Evolutionary conservation across 2,113 vertebrate species (phyloP).

Genomic region (Lepisosteus osseus): DNA sequence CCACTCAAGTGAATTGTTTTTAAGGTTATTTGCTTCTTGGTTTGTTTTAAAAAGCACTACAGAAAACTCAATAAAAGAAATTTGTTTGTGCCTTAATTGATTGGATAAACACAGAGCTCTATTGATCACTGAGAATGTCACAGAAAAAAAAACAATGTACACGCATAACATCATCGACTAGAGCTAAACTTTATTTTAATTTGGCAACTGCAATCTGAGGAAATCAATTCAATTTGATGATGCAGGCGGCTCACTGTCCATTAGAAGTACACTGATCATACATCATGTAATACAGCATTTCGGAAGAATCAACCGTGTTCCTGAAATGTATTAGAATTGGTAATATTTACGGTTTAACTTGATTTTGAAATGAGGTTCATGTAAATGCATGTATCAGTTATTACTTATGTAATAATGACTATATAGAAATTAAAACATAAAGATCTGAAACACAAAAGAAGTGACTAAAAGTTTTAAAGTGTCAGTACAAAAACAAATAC

Average conservation of each 20-base stretch:
- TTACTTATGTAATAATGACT: no score
- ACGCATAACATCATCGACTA: conserved; percentile 8
- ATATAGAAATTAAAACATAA: no score
- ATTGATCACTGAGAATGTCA: neutral
- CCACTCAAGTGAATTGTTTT: no score
- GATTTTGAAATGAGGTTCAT: no score
- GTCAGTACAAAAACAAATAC: conserved; percentile 49
- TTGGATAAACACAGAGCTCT: conserved; percentile 17
- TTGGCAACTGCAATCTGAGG: neutral
- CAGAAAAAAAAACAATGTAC: neutral
- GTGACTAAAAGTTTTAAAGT: no score
- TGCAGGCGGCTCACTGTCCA: neutral
- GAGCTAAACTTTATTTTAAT: neutral
- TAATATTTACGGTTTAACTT: no score
- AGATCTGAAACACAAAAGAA: no score
- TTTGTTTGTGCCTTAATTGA: neutral
- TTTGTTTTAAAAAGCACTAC: neutral
- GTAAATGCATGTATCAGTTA: no score
- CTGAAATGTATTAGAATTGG: no score
- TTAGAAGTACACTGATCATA: conserved; percentile 18
- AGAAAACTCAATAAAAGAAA: neutral
- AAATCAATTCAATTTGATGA: conserved; percentile 12
- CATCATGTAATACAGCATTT: no score
- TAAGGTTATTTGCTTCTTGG: no score
- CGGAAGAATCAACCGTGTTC: no score